Evolutionary conservation across 2,888 invertebrate species (phyloP).

Genomic region (Peribatodes rhomboidaria): DNA sequence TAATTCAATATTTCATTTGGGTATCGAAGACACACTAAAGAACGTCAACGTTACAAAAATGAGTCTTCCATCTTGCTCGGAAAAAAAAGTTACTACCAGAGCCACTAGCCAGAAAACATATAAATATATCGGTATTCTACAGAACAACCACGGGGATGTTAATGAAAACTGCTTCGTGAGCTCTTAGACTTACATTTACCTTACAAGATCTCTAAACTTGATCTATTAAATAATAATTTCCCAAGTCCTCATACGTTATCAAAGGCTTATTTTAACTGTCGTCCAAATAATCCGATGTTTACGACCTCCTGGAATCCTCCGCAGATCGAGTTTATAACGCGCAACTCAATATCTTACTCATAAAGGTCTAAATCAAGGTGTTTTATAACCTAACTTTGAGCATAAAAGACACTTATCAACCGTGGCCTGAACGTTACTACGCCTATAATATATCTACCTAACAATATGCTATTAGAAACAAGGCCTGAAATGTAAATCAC

Average conservation of each 20-base stretch:
- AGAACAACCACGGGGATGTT: no score
- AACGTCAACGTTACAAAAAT: no score
- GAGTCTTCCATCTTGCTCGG: no score
- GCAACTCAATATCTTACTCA: constrained; percentile 31
- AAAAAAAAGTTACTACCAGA: no score
- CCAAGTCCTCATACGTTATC: constrained; percentile 33
- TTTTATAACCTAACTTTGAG: constrained; percentile 59
- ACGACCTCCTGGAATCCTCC: constrained; percentile 26
- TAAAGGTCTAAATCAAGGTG: constrained; percentile 53
- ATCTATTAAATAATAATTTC: neutral
- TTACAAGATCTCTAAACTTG: neutral
- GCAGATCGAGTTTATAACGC: constrained; percentile 35
- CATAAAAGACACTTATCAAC: constrained; percentile 59
- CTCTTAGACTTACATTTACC: no score
- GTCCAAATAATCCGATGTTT: constrained; percentile 43
- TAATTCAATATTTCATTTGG: no score
- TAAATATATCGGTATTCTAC: no score
- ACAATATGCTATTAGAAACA: constrained; percentile 49
- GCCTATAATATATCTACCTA: constrained; percentile 45
- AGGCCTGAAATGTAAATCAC: constrained; percentile 26
- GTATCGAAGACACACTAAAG: no score
- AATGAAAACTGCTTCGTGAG: no score
- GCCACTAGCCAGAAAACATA: no score
- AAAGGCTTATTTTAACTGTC: constrained; percentile 32
- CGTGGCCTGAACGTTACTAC: constrained; percentile 48